Evolutionary conservation across 2,888 invertebrate species (phyloP).

Genomic region (Callimorpha dominula): DNA sequence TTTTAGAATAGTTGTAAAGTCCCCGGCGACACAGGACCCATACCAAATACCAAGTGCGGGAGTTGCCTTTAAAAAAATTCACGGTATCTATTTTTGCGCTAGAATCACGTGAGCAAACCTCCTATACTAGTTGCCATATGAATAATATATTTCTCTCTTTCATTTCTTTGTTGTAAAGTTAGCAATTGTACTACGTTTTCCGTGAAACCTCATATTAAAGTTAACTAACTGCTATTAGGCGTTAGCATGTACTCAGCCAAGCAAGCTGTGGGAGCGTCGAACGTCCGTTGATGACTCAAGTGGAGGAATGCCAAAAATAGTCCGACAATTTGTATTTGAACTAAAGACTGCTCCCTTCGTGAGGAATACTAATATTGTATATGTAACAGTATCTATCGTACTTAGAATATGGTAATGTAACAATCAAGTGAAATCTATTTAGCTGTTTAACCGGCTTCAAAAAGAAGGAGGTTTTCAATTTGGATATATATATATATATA

Average conservation of each 20-base stretch:
- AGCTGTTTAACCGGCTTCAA: too few relatives aligned
- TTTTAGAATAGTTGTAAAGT: too few relatives aligned
- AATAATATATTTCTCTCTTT: too few relatives aligned
- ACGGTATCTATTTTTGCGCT: too few relatives aligned
- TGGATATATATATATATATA: too few relatives aligned
- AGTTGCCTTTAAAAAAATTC: too few relatives aligned
- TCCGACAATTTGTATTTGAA: slow-evolving; percentile 28
- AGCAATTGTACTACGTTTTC: background rate
- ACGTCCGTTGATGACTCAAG: slow-evolving; percentile 24
- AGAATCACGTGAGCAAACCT: too few relatives aligned
- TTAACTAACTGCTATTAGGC: background rate
- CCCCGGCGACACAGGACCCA: too few relatives aligned
- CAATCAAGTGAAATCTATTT: background rate
- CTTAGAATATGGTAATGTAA: slow-evolving; percentile 1
- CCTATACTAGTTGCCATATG: too few relatives aligned
- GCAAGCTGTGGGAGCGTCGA: background rate
- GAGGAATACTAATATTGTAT: slow-evolving; percentile 12
- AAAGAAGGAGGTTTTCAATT: too few relatives aligned
- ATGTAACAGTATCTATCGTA: slow-evolving; percentile 12
- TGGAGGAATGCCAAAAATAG: slow-evolving; percentile 44
- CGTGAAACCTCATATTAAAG: background rate
- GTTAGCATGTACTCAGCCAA: background rate
- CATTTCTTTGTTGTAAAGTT: background rate
- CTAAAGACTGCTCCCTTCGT: slow-evolving; percentile 4
- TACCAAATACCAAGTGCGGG: too few relatives aligned